phyloP scores from a whole-genome alignment of 2,888 invertebrate genomes.

The Agrilus cyanescens region DNA sequence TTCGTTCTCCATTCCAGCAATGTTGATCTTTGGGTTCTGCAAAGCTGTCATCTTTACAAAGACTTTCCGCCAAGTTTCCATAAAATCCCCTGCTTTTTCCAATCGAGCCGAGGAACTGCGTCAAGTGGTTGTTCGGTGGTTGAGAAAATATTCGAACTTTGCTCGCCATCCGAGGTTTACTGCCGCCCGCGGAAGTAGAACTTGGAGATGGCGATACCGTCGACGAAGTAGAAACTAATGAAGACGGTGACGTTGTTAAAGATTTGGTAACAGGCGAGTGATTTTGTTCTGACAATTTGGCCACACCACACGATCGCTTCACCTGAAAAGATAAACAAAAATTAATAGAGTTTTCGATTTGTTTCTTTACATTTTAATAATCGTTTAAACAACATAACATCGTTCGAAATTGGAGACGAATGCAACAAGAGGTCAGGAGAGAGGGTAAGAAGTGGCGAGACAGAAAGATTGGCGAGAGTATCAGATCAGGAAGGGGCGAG shows the following conservation, averaged over 20 bases:
- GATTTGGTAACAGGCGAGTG: slow-evolving; percentile 21
- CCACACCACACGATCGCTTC: slow-evolving; percentile 40
- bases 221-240: slow-evolving; percentile 10
- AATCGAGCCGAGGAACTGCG: slow-evolving; percentile 52
- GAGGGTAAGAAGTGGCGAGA: too few relatives aligned
- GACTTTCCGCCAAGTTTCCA: slow-evolving; percentile 64
- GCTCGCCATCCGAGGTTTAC: slow-evolving; percentile 27
- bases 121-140: slow-evolving; percentile 50
- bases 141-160: slow-evolving; percentile 41
- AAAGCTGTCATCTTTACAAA: slow-evolving; percentile 63
- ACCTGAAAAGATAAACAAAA: slow-evolving; percentile 33
- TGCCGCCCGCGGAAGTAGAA: slow-evolving; percentile 16
- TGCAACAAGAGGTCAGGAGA: too few relatives aligned
- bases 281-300: slow-evolving; percentile 26
- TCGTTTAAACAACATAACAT: too few relatives aligned
- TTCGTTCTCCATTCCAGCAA: slow-evolving; percentile 73
- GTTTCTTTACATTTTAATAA: too few relatives aligned
- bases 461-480: too few relatives aligned
- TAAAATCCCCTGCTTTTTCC: slow-evolving; percentile 72
- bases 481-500: too few relatives aligned
- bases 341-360: too few relatives aligned
- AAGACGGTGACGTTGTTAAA: slow-evolving; percentile 24
- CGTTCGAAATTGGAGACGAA: too few relatives aligned
- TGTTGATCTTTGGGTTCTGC: slow-evolving; percentile 52
- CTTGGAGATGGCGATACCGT: slow-evolving; percentile 10